phyloP scores from a whole-genome alignment of 2,797 vertebrate genomes.

The Poeciliopsis gracilis region DNA sequence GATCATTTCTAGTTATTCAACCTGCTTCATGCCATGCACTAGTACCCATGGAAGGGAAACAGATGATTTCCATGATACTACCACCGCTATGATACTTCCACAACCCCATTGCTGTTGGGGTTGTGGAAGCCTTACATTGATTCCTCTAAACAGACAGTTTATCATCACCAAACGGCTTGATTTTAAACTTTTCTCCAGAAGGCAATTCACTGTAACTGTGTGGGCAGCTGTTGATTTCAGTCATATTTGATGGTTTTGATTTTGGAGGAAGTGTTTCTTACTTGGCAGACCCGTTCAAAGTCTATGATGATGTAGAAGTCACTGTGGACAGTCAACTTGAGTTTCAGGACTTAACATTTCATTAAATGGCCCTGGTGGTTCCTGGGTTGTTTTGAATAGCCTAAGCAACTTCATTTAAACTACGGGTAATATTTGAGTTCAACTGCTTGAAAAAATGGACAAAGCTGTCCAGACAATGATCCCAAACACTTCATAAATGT shows the following conservation, averaged over 20 bases:
- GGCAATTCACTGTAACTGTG: neutral
- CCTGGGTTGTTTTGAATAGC: neutral
- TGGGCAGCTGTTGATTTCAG: neutral
- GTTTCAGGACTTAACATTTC: neutral
- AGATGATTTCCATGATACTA: neutral
- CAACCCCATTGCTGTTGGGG: neutral
- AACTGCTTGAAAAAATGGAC: slow-evolving; percentile 2
- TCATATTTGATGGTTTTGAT: neutral
- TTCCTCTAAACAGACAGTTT: neutral
- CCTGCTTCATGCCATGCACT: neutral
- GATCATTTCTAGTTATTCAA: neutral
- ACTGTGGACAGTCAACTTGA: neutral
- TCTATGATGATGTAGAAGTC: neutral
- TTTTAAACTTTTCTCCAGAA: neutral
- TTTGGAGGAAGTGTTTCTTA: neutral
- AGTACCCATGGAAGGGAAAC: neutral
- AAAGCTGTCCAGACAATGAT: neutral
- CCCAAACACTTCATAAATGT: neutral
- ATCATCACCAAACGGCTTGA: neutral
- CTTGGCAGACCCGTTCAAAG: neutral
- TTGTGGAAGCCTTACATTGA: neutral
- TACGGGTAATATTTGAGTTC: neutral
- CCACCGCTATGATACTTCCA: neutral
- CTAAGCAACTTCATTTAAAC: neutral
- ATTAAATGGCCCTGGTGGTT: neutral